These are phyloP conservation scores for Tapirus indicus DNA, from an alignment of 2,797 vertebrate species.

Conservation along the genomic window DNA sequence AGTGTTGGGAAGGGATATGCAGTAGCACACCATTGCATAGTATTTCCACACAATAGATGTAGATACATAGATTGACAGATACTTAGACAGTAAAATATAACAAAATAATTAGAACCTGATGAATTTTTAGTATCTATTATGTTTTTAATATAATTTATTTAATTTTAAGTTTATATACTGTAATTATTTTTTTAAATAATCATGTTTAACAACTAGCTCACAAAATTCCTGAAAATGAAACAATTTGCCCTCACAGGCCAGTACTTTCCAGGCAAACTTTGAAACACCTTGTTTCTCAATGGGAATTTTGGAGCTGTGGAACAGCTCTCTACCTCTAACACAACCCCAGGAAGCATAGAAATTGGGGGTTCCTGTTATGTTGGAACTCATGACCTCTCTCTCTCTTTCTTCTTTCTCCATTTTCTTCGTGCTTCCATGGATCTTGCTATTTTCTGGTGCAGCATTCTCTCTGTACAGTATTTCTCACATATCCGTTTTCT, in stretches of 20 bases:
- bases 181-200: background rate
- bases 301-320: background rate
- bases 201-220: background rate
- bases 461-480: background rate
- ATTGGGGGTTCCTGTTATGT: background rate
- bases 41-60: background rate
- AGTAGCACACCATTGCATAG: background rate
- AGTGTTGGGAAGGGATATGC: background rate
- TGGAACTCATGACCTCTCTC: background rate
- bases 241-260: background rate
- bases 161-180: background rate
- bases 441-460: background rate
- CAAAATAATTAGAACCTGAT: background rate
- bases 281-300: background rate
- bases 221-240: background rate
- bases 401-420: background rate
- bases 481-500: background rate
- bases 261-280: background rate
- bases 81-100: background rate
- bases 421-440: background rate
- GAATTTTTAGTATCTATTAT: background rate
- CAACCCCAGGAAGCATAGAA: background rate
- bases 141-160: conserved; percentile 8
- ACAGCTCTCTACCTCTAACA: background rate
- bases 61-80: background rate